Conservation (phyloP, 2,797 vertebrate species). For the Crax fasciolata region DNA sequence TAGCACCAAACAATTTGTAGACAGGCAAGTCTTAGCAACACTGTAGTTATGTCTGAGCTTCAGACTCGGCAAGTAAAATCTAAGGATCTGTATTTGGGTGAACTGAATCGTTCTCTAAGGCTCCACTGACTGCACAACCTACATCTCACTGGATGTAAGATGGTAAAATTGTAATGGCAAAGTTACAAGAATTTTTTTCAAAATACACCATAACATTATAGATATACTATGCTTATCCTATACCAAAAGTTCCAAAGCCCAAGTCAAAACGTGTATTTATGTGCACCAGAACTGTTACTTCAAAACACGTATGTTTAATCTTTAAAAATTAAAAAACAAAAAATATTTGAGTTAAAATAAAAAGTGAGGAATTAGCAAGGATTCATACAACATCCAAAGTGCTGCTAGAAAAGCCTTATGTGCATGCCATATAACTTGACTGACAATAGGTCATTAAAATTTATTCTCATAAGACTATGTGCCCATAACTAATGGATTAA, state of each 20-base stretch:
- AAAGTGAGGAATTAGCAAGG: background rate
- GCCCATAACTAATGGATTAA: constrained; percentile 77
- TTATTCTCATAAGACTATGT: constrained; percentile 76
- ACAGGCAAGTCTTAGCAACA: background rate
- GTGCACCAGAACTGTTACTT: background rate
- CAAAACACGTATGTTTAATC: background rate
- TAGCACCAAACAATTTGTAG: background rate
- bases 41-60: rapidly evolving
- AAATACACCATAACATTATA: background rate
- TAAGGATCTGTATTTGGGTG: too few relatives aligned
- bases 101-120: background rate
- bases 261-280: background rate
- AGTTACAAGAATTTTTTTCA: background rate
- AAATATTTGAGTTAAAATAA: background rate
- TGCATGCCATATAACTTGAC: constrained; percentile 50
- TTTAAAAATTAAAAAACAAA: background rate
- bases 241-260: background rate
- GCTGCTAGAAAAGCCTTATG: constrained; percentile 6
- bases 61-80: background rate
- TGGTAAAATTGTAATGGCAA: background rate
- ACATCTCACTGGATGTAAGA: background rate
- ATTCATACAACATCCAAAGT: constrained; percentile 2
- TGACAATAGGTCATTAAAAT: constrained; percentile 79
- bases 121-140: background rate
- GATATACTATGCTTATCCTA: background rate